These are phyloP conservation scores for Actenoides lindsayi DNA, from an alignment of 2,113 vertebrate species.

Conservation along the genomic window DNA sequence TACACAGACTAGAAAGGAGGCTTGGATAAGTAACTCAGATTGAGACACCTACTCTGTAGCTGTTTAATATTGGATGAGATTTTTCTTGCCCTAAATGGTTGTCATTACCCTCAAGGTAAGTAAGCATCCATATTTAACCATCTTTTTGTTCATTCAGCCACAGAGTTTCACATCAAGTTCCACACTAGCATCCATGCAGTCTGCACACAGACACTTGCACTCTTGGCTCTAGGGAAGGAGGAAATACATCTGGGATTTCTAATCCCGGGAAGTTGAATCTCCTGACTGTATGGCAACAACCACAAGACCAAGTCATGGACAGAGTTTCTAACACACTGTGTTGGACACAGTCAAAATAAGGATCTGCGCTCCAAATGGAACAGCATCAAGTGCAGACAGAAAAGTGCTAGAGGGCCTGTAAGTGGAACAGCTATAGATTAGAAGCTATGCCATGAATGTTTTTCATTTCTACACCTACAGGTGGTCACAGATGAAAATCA, in stretches of 20 bases:
- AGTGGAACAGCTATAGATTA: fast-evolving
- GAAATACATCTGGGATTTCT: background rate
- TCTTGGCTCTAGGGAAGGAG: background rate
- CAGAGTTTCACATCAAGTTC: background rate
- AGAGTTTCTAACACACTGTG: background rate
- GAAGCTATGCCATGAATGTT: background rate
- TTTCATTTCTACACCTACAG: background rate
- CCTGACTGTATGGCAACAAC: background rate
- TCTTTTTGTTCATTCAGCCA: background rate
- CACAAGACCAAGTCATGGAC: background rate
- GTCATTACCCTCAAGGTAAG: background rate
- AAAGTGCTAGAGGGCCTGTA: background rate
- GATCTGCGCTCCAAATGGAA: background rate
- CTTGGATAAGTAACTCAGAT: background rate
- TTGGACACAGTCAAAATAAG: background rate
- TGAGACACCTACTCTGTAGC: background rate
- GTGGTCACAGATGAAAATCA: background rate
- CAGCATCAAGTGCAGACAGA: background rate
- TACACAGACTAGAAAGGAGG: background rate
- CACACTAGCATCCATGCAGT: background rate
- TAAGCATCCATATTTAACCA: background rate
- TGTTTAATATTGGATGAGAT: background rate
- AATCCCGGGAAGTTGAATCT: background rate
- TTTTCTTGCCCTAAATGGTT: background rate
- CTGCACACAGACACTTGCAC: background rate